Percentiles rank a stretch among this genome's conserved stretches.
phyloP scores from a whole-genome alignment of 2,797 vertebrate genomes.

The Corythornis leucogaster region DNA sequence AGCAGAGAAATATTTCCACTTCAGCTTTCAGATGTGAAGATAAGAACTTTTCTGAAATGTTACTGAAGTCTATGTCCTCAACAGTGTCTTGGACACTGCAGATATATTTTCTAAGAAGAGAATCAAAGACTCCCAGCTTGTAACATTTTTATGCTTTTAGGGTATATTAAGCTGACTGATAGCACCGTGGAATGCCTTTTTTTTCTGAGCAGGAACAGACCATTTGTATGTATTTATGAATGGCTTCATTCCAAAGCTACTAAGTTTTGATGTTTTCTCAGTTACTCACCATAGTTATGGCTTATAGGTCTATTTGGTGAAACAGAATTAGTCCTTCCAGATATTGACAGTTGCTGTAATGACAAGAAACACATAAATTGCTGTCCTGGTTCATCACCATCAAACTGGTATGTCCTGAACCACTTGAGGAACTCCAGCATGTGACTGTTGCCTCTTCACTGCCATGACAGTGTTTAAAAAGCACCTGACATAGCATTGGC shows the following conservation, averaged over 20 bases:
- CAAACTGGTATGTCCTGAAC: neutral
- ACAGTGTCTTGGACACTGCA: neutral
- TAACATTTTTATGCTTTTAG: neutral
- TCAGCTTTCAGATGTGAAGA: neutral
- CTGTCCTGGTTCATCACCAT: neutral
- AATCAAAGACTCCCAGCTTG: neutral
- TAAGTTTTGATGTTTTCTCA: neutral
- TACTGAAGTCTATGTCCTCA: neutral
- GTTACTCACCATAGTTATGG: neutral
- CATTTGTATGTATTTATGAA: conserved; percentile 20
- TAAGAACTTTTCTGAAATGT: neutral
- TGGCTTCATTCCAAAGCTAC: neutral
- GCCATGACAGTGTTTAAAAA: neutral
- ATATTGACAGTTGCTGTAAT: neutral
- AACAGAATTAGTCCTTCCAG: neutral
- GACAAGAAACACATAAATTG: neutral
- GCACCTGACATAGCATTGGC: neutral
- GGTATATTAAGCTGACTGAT: conserved; percentile 1
- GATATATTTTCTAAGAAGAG: neutral
- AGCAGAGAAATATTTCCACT: neutral
- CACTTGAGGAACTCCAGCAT: neutral
- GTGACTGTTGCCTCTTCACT: neutral
- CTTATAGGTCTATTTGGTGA: neutral
- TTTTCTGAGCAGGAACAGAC: neutral
- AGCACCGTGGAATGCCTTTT: neutral